These are phyloP conservation scores for Hirudinaria manillensis DNA, from an alignment of 2,888 invertebrate species.

Conservation along the genomic window DNA sequence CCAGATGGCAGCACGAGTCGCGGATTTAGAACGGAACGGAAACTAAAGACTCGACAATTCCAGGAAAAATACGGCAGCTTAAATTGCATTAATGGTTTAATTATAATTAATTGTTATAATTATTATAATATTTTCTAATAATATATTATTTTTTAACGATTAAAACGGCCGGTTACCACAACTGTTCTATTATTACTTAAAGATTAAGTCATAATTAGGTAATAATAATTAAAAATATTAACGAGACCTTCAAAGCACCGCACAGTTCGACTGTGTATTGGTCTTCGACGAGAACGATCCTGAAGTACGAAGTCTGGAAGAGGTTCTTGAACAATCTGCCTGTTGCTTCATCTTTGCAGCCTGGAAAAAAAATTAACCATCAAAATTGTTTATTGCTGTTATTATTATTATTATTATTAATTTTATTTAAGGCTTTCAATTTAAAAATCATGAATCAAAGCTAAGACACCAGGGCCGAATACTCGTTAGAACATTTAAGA, in stretches of 20 bases:
- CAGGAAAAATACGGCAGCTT: too few species aligned
- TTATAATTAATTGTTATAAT: neutral
- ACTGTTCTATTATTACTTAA: too few species aligned
- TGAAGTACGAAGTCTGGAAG: slow-evolving; percentile 89
- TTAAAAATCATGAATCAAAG: neutral
- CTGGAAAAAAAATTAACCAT: slow-evolving; percentile 40
- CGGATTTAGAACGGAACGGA: too few species aligned
- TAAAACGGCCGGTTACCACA: too few species aligned
- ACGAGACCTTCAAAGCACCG: slow-evolving; percentile 83
- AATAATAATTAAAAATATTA: too few species aligned
- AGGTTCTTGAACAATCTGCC: slow-evolving; percentile 77
- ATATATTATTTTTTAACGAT: too few species aligned
- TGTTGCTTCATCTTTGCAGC: slow-evolving; percentile 56
- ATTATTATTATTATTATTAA: neutral
- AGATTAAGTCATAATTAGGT: too few species aligned
- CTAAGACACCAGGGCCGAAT: neutral
- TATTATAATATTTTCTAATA: neutral
- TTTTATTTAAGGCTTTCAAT: neutral
- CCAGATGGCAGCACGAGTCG: too few species aligned
- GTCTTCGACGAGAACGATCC: slow-evolving; percentile 90
- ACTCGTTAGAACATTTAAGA: neutral
- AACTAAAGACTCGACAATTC: too few species aligned
- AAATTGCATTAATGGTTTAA: too few species aligned
- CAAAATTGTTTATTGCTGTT: neutral
- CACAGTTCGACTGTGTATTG: slow-evolving; percentile 97